Evolutionary conservation across 2,113 vertebrate species (phyloP), one percentile per base, ranked within the genome.

Genomic region (Tachycineta bicolor): DNA sequence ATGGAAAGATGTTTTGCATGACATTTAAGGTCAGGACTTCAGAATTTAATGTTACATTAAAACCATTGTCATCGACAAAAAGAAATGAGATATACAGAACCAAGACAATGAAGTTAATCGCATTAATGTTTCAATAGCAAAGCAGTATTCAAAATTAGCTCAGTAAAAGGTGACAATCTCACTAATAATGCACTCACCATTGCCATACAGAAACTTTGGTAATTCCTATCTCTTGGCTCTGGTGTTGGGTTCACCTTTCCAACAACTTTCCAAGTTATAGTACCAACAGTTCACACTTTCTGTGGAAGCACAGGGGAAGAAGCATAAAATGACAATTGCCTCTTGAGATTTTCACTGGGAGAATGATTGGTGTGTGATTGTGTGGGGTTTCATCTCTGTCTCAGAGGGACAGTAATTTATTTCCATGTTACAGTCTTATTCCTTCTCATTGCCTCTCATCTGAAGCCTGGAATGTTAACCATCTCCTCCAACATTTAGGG

Each of bases 61-160:
- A 79, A 67, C 17, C 3, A 3, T 34, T 68, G 4, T 20, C 16
- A 62, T 22, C 2, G 4, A 6, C 11, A 58, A 79, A 83, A 65
- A 16, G 2, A 26, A 74, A 58, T 1, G 0, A 3, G 41, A 33
- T 20, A 6, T 9, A 28, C 2, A 31, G 18, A 62, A n/a, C 4
- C 2, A 62, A 50, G 20, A n/a, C 1, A 31, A n/a, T 14, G 1
- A 4, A 52, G 4, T 60, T 74, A 56, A 64, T 56, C 11, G 37
- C 12, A 24, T 28, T 43, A 37, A 47, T 16, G 14, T 69, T 95
- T 87, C 60, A 65, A 44, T 29, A 65, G 6, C 16, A 62, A 5
- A 65, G 33, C 15, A 41, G 3, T n/a, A 22, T 31, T 6, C 12
- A 71, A 76, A 87, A 37, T 49, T 44, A 71, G 12, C 5, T 80